Percentiles rank a stretch among this genome's conserved stretches.
These are phyloP conservation scores for Brevimyrus niger DNA, from an alignment of 2,113 vertebrate species.

Conservation along the genomic window DNA sequence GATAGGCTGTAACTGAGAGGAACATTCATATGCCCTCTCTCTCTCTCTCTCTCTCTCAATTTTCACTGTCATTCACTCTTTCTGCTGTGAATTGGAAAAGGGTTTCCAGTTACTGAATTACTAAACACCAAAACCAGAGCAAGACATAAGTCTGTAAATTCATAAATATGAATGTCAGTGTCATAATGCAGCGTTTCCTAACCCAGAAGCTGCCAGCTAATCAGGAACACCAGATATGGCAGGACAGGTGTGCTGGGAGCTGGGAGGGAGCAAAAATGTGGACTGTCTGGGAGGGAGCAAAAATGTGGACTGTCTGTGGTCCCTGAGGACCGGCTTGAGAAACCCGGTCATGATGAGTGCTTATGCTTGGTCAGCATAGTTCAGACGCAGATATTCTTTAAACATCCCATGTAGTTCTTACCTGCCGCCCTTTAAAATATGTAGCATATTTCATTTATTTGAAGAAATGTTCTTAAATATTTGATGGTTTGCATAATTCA, in stretches of 20 bases:
- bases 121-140: slow-evolving; percentile 16
- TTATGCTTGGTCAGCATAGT: not conserved
- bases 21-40: not conserved
- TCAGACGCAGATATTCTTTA: not conserved
- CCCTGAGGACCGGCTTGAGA: not conserved
- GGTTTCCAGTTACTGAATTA: not conserved
- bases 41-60: not conserved
- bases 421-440: slow-evolving; percentile 20
- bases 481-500: slow-evolving; percentile 24
- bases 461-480: slow-evolving; percentile 25
- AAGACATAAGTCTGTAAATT: slow-evolving; percentile 32
- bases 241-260: not conserved
- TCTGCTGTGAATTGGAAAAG: slow-evolving; percentile 24
- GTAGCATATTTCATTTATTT: slow-evolving; percentile 17
- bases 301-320: not conserved
- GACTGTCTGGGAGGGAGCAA: not conserved
- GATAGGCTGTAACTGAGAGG: not conserved
- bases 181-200: slow-evolving; percentile 23
- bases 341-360: not conserved
- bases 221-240: not conserved
- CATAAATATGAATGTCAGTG: slow-evolving; percentile 21
- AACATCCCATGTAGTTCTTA: not conserved
- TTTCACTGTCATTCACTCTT: not conserved
- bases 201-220: not conserved
- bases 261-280: not conserved